phyloP scores from a whole-genome alignment of 2,888 invertebrate genomes.

The Tiliacea aurago region DNA sequence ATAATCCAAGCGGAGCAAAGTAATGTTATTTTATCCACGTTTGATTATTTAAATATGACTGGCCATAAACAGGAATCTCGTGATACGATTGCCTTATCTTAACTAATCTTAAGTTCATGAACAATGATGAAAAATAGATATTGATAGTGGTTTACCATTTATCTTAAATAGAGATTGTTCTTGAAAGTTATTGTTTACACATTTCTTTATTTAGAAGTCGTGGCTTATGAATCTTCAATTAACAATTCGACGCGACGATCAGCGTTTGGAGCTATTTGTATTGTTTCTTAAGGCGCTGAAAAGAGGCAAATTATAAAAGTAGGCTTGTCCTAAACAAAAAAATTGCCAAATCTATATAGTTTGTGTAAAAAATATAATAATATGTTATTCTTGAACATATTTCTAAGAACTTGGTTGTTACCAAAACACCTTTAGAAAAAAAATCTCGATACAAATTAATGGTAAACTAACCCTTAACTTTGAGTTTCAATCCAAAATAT shows the following conservation, averaged over 20 bases:
- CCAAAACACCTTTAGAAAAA: too few relatives aligned
- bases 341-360: too few relatives aligned
- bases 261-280: background rate
- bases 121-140: conserved; percentile 23
- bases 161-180: conserved; percentile 4
- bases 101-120: conserved; percentile 40
- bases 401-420: too few relatives aligned
- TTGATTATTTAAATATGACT: background rate
- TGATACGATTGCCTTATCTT: conserved; percentile 22
- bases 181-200: conserved; percentile 22
- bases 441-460: too few relatives aligned
- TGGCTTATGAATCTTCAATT: conserved; percentile 27
- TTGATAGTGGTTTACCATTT: background rate
- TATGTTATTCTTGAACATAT: too few relatives aligned
- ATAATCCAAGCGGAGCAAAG: background rate
- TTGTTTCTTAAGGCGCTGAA: too few relatives aligned
- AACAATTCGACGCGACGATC: conserved; percentile 38
- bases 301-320: too few relatives aligned
- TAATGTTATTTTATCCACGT: background rate
- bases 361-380: too few relatives aligned
- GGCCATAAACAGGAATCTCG: conserved; percentile 5
- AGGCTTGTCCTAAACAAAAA: too few relatives aligned
- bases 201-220: conserved; percentile 16
- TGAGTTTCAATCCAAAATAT: too few relatives aligned
- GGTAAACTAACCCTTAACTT: too few relatives aligned